phyloP scores from a whole-genome alignment of 2,888 invertebrate genomes.

The Thelaira solivaga region DNA sequence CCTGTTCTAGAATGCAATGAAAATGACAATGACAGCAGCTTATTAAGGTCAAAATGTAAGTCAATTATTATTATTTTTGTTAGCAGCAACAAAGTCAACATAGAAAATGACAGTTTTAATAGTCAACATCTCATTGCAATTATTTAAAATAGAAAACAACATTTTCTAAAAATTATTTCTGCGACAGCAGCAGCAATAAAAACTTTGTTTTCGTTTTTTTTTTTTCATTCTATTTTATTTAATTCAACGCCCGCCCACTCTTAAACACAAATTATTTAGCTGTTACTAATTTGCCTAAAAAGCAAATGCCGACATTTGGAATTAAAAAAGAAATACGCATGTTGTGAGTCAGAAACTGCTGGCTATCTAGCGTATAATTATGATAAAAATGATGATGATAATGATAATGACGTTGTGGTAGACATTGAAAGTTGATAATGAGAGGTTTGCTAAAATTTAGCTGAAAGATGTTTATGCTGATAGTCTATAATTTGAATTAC shows the following conservation, averaged over 20 bases:
- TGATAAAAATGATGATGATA: not conserved
- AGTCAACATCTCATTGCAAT: slow-evolving; percentile 31
- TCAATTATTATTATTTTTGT: not conserved
- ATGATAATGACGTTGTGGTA: not conserved
- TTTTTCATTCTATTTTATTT: not conserved
- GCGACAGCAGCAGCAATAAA: not conserved
- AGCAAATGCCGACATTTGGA: slow-evolving; percentile 6
- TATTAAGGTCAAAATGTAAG: slow-evolving; percentile 36
- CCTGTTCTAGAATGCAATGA: slow-evolving; percentile 20
- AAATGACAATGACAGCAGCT: slow-evolving; percentile 3
- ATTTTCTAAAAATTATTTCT: slow-evolving; percentile 8
- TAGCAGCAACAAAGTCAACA: slow-evolving; percentile 5
- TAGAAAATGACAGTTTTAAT: slow-evolving; percentile 34
- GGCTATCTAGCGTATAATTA: not conserved
- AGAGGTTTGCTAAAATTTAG: slow-evolving; percentile 33
- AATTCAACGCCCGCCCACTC: slow-evolving; percentile 46
- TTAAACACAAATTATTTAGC: not conserved
- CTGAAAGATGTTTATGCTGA: slow-evolving; percentile 9
- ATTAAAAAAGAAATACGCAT: slow-evolving; percentile 4
- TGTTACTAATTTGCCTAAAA: slow-evolving; percentile 14
- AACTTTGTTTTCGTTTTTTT: not conserved
- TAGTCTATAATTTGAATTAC: slow-evolving; percentile 53
- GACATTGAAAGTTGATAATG: slow-evolving; percentile 9
- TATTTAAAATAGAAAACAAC: not conserved
- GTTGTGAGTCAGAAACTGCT: not conserved